These are phyloP conservation scores for Plagodis dolabraria DNA, from an alignment of 2,888 invertebrate genomes.

Conservation along the genomic window DNA sequence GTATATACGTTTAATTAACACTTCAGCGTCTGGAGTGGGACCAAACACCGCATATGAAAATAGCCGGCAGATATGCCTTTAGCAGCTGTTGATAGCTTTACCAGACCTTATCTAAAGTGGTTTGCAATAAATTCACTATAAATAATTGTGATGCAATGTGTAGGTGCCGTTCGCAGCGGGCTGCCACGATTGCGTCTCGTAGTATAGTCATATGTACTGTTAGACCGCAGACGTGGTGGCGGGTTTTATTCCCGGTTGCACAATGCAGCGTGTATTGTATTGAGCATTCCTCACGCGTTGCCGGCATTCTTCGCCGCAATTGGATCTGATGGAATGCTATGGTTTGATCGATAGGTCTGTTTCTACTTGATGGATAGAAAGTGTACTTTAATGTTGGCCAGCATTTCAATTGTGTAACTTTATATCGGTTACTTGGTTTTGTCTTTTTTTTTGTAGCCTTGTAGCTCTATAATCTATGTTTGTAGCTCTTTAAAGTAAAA, in stretches of 20 bases:
- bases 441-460: too few species aligned
- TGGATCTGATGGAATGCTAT: conserved; percentile 43
- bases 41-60: conserved; percentile 44
- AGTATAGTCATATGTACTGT: conserved; percentile 61
- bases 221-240: conserved; percentile 59
- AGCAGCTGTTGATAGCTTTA: conserved; percentile 49
- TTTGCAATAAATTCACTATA: conserved; percentile 44
- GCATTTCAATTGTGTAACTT: conserved; percentile 4
- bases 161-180: conserved; percentile 24
- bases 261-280: conserved; percentile 47
- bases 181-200: conserved; percentile 20
- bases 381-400: neutral
- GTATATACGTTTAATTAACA: conserved; percentile 70
- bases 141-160: conserved; percentile 49
- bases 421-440: neutral
- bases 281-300: conserved; percentile 50
- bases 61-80: conserved; percentile 41
- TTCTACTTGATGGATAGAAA: conserved; percentile 26
- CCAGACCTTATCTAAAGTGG: conserved; percentile 52
- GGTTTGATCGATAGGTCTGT: conserved; percentile 37
- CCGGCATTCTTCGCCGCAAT: conserved; percentile 41
- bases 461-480: too few species aligned
- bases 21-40: conserved; percentile 55
- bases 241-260: conserved; percentile 61
- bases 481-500: too few species aligned